Percentiles rank a stretch among this genome's conserved stretches.
Conservation (phyloP, 2,888 invertebrate species). For the Acleris cristana region DNA sequence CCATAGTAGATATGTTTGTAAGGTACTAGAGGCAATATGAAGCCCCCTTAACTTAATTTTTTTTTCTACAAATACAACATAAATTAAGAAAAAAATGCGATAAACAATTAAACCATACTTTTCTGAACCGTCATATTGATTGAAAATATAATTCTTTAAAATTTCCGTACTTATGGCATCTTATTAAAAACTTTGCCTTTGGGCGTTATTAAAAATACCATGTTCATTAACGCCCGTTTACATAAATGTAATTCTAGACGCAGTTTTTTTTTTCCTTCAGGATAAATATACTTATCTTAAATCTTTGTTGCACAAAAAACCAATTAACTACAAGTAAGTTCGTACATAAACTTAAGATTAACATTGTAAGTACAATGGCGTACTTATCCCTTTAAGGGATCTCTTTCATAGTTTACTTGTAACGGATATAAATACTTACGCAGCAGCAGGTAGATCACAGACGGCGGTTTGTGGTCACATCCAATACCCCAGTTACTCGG, state of each 20-base stretch:
- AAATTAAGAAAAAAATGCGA: too few relatives aligned
- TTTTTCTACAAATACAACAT: not conserved
- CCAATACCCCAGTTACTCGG: slow-evolving; percentile 9
- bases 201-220: not conserved
- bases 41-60: not conserved
- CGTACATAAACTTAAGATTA: too few relatives aligned
- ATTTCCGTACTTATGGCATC: not conserved
- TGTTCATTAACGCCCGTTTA: not conserved
- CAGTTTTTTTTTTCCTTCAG: too few relatives aligned
- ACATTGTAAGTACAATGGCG: too few relatives aligned
- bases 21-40: not conserved
- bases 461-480: slow-evolving; percentile 27
- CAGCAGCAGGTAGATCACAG: slow-evolving; percentile 3
- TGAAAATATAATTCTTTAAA: not conserved
- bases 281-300: too few relatives aligned
- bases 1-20: too few relatives aligned
- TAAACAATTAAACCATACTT: not conserved
- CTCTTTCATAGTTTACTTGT: not conserved
- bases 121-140: not conserved
- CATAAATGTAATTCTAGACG: not conserved
- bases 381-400: too few relatives aligned
- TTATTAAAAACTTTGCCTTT: not conserved
- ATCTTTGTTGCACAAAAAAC: too few relatives aligned
- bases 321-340: too few relatives aligned
- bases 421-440: slow-evolving; percentile 10